Conservation (phyloP, 2,797 vertebrate genomes). For the Melanotaenia boesemani region DNA sequence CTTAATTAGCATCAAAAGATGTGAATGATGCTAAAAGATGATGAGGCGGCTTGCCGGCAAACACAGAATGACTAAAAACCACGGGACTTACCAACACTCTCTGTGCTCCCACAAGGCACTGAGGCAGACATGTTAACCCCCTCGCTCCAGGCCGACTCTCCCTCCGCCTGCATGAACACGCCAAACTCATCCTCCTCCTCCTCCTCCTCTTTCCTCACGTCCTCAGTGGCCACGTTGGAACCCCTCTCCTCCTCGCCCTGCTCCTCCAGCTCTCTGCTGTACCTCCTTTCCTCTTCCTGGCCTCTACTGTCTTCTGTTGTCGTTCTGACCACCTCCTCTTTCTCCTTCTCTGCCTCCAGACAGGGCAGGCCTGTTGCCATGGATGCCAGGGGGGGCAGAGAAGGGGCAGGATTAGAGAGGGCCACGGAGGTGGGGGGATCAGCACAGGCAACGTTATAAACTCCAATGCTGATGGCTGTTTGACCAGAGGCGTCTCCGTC, state of each 20-base stretch:
- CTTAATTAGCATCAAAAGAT: neutral
- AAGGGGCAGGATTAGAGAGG: constrained; percentile 74
- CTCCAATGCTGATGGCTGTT: constrained; percentile 10
- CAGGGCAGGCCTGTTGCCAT: constrained; percentile 74
- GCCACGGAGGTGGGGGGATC: constrained; percentile 50
- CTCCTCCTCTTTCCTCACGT: constrained; percentile 34
- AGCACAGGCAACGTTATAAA: constrained; percentile 34
- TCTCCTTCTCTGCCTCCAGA: constrained; percentile 18
- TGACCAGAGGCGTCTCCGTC: constrained; percentile 22
- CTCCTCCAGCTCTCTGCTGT: constrained; percentile 45
- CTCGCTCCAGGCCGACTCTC: constrained; percentile 68
- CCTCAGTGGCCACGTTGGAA: constrained; percentile 60
- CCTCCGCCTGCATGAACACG: constrained; percentile 83
- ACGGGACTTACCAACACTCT: constrained; percentile 74
- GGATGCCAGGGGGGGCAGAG: constrained; percentile 62
- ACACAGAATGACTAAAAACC: constrained; percentile 4
- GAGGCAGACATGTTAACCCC: constrained; percentile 66
- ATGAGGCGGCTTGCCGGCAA: neutral
- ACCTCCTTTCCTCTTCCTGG: constrained; percentile 29
- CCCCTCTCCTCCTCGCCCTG: constrained; percentile 35
- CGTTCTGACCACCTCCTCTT: constrained; percentile 23
- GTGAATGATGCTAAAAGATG: neutral
- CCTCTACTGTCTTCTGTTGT: constrained; percentile 11
- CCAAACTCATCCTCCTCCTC: constrained; percentile 82
- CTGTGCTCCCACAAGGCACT: constrained; percentile 75